Evolutionary conservation across 2,888 invertebrate species (phyloP).

Genomic region (Lottia gigantea): DNA sequence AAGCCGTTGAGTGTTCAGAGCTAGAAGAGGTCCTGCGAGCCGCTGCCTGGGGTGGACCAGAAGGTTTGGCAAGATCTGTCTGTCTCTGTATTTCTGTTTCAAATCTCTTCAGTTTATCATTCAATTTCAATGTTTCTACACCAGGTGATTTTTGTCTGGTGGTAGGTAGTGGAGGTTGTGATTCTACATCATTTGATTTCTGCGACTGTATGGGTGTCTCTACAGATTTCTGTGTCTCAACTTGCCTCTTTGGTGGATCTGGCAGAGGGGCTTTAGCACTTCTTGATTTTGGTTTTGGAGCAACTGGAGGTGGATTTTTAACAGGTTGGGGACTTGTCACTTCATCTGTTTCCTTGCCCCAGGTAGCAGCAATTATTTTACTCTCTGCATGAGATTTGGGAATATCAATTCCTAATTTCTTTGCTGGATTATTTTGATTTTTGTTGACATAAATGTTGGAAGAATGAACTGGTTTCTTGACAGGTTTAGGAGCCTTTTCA

Average conservation of each 20-base stretch:
- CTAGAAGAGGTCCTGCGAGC: slow-evolving; percentile 29
- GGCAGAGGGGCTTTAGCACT: background rate
- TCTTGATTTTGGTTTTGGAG: slow-evolving; percentile 26
- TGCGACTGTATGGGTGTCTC: background rate
- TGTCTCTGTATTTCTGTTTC: slow-evolving; percentile 6
- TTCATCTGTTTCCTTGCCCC: slow-evolving; percentile 15
- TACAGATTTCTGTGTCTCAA: background rate
- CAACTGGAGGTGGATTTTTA: slow-evolving; percentile 17
- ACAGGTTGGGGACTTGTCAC: slow-evolving; percentile 6
- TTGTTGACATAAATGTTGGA: background rate
- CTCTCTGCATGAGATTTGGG: slow-evolving; percentile 11
- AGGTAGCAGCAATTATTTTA: slow-evolving; percentile 21
- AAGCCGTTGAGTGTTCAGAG: slow-evolving; percentile 18
- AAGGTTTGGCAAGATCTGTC: background rate
- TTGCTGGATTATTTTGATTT: background rate
- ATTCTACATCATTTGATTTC: background rate
- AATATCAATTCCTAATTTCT: background rate
- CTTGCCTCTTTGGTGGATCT: background rate
- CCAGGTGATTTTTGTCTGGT: slow-evolving; percentile 1
- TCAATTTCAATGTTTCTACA: background rate
- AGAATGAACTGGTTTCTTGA: background rate
- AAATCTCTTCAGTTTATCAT: background rate
- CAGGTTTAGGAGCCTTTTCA: slow-evolving; percentile 10
- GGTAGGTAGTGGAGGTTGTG: background rate
- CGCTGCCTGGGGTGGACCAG: slow-evolving; percentile 42